Evolutionary conservation across 2,888 invertebrate species (phyloP), one percentile per base, ranked within the genome.

Genomic region (Odontomyia ornata): DNA sequence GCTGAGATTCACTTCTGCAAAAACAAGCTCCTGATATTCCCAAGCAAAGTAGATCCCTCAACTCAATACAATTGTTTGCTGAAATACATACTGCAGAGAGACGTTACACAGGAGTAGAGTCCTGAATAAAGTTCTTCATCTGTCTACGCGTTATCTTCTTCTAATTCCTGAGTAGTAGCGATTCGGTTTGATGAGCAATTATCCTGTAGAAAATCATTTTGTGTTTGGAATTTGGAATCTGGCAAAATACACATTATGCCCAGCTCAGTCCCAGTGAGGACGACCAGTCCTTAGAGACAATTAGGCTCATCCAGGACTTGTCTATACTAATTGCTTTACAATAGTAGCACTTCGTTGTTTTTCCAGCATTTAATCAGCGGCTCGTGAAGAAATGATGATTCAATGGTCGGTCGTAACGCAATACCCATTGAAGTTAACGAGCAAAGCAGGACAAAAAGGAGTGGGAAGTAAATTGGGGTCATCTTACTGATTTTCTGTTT

Each of bases 161-260:
- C 30, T 23, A 30, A 13, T 64, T 47, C 52, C 23, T 27, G 71
- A 13, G 23, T n/a, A 25, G 27, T 9, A 36, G 36, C 36, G 52
- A 15, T 47, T 47, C 25, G 47, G 52, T 71, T 46, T 71, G 47
- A 47, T 47, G 71, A 71, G 27, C 47, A 71, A 4, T 71, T 27
- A 15, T 71, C 47, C 71, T 28, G 46, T n/a, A 27, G 18, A 71
- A 36, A 47, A 27, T 9, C 71, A 71, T 71, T 71, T 36, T 9
- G 36, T 36, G 47, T 25, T 71, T 46, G 47, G n/a, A 52, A 47
- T 25, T 52, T 27, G 15, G 47, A 71, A 27, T 71, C 47, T 25
- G 71, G 47, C 71, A 52, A 27, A 47, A 47, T 47, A 46, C 71
- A 71, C 25, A 71, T 71, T 27, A n/a, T 47, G 71, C 71, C 47